phyloP scores from a whole-genome alignment of 2,113 vertebrate species.

The Corvus cornix region DNA sequence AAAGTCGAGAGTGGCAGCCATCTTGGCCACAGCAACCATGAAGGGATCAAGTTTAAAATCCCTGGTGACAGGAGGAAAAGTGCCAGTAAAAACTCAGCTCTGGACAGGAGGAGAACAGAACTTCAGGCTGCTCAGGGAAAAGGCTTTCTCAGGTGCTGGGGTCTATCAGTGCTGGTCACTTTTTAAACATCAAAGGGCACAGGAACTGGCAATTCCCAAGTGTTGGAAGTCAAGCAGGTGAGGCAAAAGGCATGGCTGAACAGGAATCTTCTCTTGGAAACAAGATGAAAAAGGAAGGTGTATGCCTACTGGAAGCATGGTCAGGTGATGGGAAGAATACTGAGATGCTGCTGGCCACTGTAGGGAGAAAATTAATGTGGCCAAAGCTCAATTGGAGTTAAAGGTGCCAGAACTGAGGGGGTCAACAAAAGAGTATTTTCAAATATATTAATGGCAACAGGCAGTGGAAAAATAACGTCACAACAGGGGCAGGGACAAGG shows the following conservation, averaged over 20 bases:
- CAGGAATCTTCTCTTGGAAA: background rate
- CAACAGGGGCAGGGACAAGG: background rate
- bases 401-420: background rate
- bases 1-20: rapidly evolving
- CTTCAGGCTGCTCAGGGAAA: background rate
- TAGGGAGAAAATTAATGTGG: background rate
- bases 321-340: background rate
- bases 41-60: background rate
- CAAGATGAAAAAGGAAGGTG: background rate
- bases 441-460: background rate
- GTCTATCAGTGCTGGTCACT: background rate
- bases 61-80: background rate
- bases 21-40: background rate
- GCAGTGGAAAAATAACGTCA: background rate
- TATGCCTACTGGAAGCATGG: background rate
- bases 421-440: background rate
- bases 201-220: background rate
- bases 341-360: background rate
- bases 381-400: background rate
- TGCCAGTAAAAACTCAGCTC: background rate
- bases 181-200: background rate
- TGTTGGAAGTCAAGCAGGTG: background rate
- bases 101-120: background rate
- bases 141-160: background rate
- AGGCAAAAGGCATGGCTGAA: background rate